These are phyloP conservation scores for Temnothorax ravouxi DNA, from an alignment of 2,888 invertebrate genomes.

Conservation along the genomic window DNA sequence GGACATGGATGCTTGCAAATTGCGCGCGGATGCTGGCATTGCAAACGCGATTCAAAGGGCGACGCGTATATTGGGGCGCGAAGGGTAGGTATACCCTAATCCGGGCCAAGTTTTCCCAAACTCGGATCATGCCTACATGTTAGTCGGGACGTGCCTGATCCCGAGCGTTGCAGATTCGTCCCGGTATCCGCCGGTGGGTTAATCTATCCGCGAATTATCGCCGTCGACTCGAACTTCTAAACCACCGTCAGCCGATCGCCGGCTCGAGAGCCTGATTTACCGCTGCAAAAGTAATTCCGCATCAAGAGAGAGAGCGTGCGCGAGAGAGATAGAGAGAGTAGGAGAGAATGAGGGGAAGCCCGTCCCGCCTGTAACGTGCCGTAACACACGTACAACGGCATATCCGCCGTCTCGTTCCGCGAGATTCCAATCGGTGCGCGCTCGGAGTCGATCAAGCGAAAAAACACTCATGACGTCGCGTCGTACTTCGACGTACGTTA, in stretches of 20 bases:
- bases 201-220: conserved; percentile 75
- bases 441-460: conserved; percentile 46
- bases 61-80: conserved; percentile 11
- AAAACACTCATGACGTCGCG: conserved; percentile 42
- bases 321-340: background rate
- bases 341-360: background rate
- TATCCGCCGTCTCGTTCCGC: conserved; percentile 27
- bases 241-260: conserved; percentile 49
- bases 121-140: conserved; percentile 73
- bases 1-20: conserved; percentile 21
- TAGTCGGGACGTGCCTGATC: conserved; percentile 74
- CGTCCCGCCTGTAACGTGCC: conserved; percentile 8
- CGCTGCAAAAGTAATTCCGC: conserved; percentile 64
- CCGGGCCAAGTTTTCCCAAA: conserved; percentile 68
- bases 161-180: conserved; percentile 73
- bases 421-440: conserved; percentile 51
- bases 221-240: conserved; percentile 67
- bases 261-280: conserved; percentile 67
- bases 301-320: background rate
- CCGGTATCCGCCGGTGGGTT: conserved; percentile 58
- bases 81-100: background rate
- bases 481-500: conserved; percentile 16
- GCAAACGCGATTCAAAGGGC: conserved; percentile 15
- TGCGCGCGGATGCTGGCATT: conserved; percentile 5
- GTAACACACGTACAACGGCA: conserved; percentile 25